Percentiles rank a stretch among this genome's conserved stretches.
These are phyloP conservation scores for Ceratina australensis DNA, from an alignment of 1,140 invertebrate species.

Conservation along the genomic window DNA sequence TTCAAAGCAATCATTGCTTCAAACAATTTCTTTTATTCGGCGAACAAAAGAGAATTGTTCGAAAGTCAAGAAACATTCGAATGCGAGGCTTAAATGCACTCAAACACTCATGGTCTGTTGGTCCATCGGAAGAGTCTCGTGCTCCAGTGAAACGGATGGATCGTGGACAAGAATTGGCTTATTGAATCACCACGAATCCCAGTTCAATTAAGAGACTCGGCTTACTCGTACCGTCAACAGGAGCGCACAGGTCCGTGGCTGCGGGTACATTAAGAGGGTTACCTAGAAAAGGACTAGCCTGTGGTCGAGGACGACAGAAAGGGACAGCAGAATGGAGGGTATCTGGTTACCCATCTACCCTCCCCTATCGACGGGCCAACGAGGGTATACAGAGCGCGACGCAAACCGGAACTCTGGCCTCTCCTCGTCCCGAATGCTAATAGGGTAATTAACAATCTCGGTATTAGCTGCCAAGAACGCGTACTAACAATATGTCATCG, in stretches of 20 bases:
- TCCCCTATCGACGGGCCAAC: conserved; percentile 32
- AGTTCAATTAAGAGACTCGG: conserved; percentile 29
- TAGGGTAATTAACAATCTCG: conserved; percentile 51
- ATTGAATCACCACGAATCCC: conserved; percentile 36
- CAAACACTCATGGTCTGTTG: no score
- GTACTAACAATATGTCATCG: conserved; percentile 49
- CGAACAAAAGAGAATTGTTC: no score
- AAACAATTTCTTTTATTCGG: no score
- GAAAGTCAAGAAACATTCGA: no score
- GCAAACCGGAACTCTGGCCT: conserved; percentile 28
- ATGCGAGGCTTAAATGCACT: no score
- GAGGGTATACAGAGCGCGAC: conserved; percentile 22
- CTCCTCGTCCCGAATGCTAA: conserved; percentile 45
- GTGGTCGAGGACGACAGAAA: background rate
- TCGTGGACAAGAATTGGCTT: conserved; percentile 30
- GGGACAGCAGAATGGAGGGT: conserved; percentile 18
- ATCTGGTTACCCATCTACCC: conserved; percentile 28
- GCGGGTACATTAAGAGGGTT: conserved; percentile 29
- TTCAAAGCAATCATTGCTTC: no score
- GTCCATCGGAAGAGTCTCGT: no score
- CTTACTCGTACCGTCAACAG: conserved; percentile 33
- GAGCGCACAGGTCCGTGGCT: conserved; percentile 22
- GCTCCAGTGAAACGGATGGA: no score
- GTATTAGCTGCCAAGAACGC: conserved; percentile 49
- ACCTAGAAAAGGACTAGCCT: conserved; percentile 15